These are phyloP conservation scores for Coregonus ussuriensis DNA, from an alignment of 2,797 vertebrate species.

Conservation along the genomic window DNA sequence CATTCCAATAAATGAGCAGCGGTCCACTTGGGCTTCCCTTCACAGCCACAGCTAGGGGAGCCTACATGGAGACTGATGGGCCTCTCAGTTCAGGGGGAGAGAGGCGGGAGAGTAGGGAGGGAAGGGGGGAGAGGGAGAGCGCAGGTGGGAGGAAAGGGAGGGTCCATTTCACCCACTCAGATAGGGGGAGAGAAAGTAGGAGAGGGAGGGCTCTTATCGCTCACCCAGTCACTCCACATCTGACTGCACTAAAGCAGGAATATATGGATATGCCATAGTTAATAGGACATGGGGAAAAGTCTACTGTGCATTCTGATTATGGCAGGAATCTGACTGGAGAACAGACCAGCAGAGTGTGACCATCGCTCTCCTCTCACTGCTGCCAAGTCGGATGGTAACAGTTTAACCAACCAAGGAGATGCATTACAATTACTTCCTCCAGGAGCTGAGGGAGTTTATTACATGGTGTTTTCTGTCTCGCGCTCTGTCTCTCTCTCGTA, in stretches of 20 bases:
- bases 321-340: constrained; percentile 10
- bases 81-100: constrained; percentile 48
- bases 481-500: constrained; percentile 28
- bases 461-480: constrained; percentile 34
- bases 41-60: constrained; percentile 55
- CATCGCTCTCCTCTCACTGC: constrained; percentile 43
- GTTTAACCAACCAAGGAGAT: constrained; percentile 56
- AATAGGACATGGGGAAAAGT: constrained; percentile 58
- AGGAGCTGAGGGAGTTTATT: constrained; percentile 25
- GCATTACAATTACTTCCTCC: constrained; percentile 35
- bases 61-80: constrained; percentile 69
- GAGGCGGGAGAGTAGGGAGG: constrained; percentile 22
- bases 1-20: constrained; percentile 76
- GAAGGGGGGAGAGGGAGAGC: not conserved
- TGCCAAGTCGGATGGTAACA: constrained; percentile 39
- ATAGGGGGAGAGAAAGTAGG: constrained; percentile 9
- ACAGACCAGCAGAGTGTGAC: constrained; percentile 51
- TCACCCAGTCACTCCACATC: constrained; percentile 5
- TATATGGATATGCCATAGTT: constrained; percentile 57
- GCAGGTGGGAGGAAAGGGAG: constrained; percentile 33
- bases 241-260: constrained; percentile 48
- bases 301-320: constrained; percentile 58
- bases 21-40: constrained; percentile 76
- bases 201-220: not conserved
- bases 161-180: constrained; percentile 4